Evolutionary conservation across 2,113 vertebrate genomes (phyloP).

Genomic region (Arenaria interpres): DNA sequence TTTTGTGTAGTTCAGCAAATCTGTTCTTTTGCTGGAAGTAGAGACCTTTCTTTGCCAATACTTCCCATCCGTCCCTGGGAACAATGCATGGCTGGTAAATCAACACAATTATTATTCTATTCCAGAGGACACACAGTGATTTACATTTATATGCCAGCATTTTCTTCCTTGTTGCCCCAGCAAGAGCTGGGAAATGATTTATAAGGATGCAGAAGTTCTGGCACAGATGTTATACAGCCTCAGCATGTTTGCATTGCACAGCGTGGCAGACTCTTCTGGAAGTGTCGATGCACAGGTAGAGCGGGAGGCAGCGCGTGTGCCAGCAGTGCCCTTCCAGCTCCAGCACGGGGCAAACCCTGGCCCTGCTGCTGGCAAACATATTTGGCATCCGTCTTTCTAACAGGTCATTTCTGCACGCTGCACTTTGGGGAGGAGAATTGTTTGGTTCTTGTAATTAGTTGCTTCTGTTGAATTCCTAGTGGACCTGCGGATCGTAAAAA

Average conservation of each 20-base stretch:
- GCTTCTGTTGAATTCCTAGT: constrained; percentile 54
- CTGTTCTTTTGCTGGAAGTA: constrained; percentile 1
- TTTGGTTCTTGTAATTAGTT: constrained; percentile 61
- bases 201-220: constrained; percentile 66
- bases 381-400: constrained; percentile 54
- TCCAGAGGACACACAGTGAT: constrained; percentile 68
- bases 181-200: constrained; percentile 73
- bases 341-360: not conserved
- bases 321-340: not conserved
- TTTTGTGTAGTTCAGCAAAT: constrained; percentile 31
- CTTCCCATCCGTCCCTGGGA: not conserved
- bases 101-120: constrained; percentile 69
- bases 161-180: constrained; percentile 65
- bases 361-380: not conserved
- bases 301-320: not conserved
- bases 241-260: constrained; percentile 43
- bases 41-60: not conserved
- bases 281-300: not conserved
- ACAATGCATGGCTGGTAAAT: constrained; percentile 63
- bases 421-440: not conserved
- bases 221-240: constrained; percentile 63
- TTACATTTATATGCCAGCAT: constrained; percentile 70
- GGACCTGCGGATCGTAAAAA: constrained; percentile 28
- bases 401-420: constrained; percentile 27
- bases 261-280: not conserved